Percentiles rank a stretch among this genome's conserved stretches.
These are phyloP conservation scores for Electrona antarctica DNA, from an alignment of 2,113 vertebrate species.

Conservation along the genomic window DNA sequence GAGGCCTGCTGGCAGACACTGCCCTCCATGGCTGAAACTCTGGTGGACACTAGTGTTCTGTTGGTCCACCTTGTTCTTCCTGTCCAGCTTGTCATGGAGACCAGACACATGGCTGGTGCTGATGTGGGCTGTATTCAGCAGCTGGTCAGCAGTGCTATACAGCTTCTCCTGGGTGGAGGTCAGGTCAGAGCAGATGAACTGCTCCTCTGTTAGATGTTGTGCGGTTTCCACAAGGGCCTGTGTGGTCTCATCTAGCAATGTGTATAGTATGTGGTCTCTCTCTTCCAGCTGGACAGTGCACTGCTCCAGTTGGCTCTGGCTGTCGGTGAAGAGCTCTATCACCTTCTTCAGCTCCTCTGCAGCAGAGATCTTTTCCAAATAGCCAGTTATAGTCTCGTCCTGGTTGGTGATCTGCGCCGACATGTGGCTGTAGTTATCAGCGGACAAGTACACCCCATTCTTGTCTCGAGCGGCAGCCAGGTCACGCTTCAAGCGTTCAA, in stretches of 20 bases:
- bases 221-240: conserved; percentile 84
- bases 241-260: conserved; percentile 82
- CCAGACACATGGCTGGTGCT: conserved; percentile 87
- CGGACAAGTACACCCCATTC: conserved; percentile 91
- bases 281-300: conserved; percentile 81
- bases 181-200: conserved; percentile 81
- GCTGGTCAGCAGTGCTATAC: conserved; percentile 85
- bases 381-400: conserved; percentile 85
- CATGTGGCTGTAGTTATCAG: conserved; percentile 92
- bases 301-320: conserved; percentile 84
- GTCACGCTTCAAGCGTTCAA: conserved; percentile 94
- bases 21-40: conserved; percentile 83
- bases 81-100: conserved; percentile 90
- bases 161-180: conserved; percentile 82
- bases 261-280: conserved; percentile 71
- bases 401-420: conserved; percentile 82
- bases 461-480: conserved; percentile 91
- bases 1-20: conserved; percentile 79
- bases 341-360: conserved; percentile 90
- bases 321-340: conserved; percentile 86
- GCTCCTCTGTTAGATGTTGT: conserved; percentile 84
- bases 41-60: conserved; percentile 84
- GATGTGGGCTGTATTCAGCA: conserved; percentile 85
- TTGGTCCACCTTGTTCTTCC: conserved; percentile 88
- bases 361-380: conserved; percentile 82